These are phyloP conservation scores for Nerophis ophidion DNA, from an alignment of 2,113 vertebrate species.

Conservation along the genomic window DNA sequence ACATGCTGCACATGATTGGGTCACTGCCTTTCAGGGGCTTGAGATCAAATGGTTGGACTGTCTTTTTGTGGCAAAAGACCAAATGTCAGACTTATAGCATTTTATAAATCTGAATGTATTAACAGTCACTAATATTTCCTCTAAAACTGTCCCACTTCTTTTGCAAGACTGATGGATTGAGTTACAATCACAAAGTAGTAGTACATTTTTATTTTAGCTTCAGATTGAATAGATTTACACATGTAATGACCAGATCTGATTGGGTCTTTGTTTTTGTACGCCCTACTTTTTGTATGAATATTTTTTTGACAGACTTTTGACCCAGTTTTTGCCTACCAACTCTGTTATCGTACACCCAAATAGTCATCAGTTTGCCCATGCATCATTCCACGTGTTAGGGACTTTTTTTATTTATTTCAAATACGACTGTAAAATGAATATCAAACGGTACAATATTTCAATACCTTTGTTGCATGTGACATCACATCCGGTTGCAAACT, in stretches of 20 bases:
- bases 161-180: not conserved
- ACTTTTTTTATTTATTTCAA: too few species aligned
- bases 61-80: conserved; percentile 29
- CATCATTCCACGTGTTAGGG: too few species aligned
- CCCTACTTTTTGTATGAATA: too few species aligned
- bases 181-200: not conserved
- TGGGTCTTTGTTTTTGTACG: not conserved
- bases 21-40: conserved; percentile 25
- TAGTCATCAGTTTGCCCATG: too few species aligned
- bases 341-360: too few species aligned
- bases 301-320: too few species aligned
- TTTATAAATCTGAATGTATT: too few species aligned
- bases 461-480: too few species aligned
- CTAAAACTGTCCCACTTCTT: conserved; percentile 3
- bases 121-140: not conserved
- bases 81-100: conserved; percentile 5
- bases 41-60: conserved; percentile 29
- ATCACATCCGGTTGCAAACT: too few species aligned
- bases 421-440: too few species aligned
- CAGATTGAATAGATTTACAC: not conserved
- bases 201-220: not conserved
- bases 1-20: conserved; percentile 22
- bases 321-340: too few species aligned
- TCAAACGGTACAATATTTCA: too few species aligned
- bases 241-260: not conserved